Evolutionary conservation across 1,140 invertebrate genomes (phyloP).

Genomic region (Bilobella aurantiaca): DNA sequence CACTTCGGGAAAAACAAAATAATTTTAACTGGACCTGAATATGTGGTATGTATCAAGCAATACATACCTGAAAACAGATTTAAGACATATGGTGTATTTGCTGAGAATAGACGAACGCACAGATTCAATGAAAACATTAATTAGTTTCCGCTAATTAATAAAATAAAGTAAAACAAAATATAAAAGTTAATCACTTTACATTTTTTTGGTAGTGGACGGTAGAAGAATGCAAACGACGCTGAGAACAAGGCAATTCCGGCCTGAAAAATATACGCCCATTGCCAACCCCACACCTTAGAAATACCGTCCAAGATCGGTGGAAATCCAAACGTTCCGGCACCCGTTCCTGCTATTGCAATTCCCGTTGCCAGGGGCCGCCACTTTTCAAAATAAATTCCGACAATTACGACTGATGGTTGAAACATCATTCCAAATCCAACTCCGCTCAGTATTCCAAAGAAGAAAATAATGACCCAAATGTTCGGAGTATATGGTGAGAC

Average conservation of each 20-base stretch:
- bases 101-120: too few species aligned
- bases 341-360: conserved; percentile 13
- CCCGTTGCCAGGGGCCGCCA: conserved; percentile 14
- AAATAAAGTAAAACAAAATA: not conserved
- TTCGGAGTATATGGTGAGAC: conserved; percentile 8
- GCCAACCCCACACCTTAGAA: not conserved
- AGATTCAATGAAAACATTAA: too few species aligned
- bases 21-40: too few species aligned
- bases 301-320: not conserved
- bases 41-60: too few species aligned
- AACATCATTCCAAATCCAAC: conserved; percentile 23
- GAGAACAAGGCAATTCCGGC: not conserved
- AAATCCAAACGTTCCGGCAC: conserved; percentile 12
- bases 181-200: not conserved
- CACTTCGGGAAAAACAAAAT: too few species aligned
- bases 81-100: too few species aligned
- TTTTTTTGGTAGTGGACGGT: not conserved
- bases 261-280: not conserved
- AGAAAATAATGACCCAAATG: conserved; percentile 2
- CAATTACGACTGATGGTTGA: conserved; percentile 8
- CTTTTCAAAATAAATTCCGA: conserved; percentile 15
- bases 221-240: not conserved
- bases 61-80: too few species aligned
- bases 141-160: too few species aligned
- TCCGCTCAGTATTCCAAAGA: conserved; percentile 16